These are phyloP conservation scores for Limanda limanda DNA, from an alignment of 2,113 vertebrate species.

Conservation along the genomic window DNA sequence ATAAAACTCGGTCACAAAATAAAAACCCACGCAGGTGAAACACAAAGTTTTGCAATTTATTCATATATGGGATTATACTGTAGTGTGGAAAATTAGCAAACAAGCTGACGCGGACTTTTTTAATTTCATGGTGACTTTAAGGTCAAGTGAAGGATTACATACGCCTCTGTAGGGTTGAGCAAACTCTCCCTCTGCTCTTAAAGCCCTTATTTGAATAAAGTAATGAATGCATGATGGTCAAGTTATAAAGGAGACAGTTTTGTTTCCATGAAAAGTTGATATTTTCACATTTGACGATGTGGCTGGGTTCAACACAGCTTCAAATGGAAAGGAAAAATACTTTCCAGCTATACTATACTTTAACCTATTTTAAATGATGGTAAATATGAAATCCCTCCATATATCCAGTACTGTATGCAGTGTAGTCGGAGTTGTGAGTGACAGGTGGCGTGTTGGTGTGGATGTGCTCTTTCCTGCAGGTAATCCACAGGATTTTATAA, in stretches of 20 bases:
- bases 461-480: conserved; percentile 34
- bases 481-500: conserved; percentile 63
- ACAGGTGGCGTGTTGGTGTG: conserved; percentile 15
- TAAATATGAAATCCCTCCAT: not conserved
- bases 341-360: too few relatives aligned
- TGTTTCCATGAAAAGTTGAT: not conserved
- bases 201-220: conserved; percentile 50
- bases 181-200: conserved; percentile 2
- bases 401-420: not conserved
- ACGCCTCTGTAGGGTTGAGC: conserved; percentile 7
- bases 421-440: conserved; percentile 18
- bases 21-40: not conserved
- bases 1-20: too few relatives aligned
- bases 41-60: not conserved
- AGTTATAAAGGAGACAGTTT: conserved; percentile 1
- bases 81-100: conserved; percentile 34
- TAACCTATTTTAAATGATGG: too few relatives aligned
- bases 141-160: conserved; percentile 56
- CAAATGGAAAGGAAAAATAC: not conserved
- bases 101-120: conserved; percentile 31
- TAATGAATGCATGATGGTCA: conserved; percentile 22
- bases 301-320: conserved; percentile 12
- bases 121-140: conserved; percentile 67
- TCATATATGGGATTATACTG: conserved; percentile 24
- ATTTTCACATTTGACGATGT: not conserved